Base-by-base conservation (phyloP, 2,888 invertebrate species). In the Rhaphigaster nebulosa region DNA sequence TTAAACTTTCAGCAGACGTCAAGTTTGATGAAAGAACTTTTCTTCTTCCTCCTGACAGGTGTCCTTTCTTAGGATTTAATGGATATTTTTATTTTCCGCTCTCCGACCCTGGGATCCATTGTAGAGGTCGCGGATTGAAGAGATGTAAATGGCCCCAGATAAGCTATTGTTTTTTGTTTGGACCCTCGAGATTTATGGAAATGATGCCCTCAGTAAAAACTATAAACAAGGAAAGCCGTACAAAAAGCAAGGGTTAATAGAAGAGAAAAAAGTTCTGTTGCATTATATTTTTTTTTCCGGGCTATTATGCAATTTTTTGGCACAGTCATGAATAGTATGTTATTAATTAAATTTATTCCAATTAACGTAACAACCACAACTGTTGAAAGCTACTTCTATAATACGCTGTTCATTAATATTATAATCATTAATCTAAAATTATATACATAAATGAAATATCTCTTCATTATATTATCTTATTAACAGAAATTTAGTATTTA, bases 21-120 rank as follows among this genome's bases (percentile, higher is more conserved):
- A 76, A 76, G 70, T 76, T 76, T 76, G 70, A 76, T 76, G 70
- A 76, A 76, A 76, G 70, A 76, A 76, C 34, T 76, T 76, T 76
- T 38, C 70, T 76, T 76, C 70, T 38, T 76, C 70, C 38, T 23
- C 20, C 70, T 15, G 70, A 38, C 70, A 76, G 70, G 70, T 76
- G 70, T 76, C 38, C 34, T 76, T 76, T 76, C 70, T 76, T 34
- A 10, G 70, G 34, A 38, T 76, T 76, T 76, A 76, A 76, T 76
- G 70, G 70, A 76, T 76, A 76, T 76, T 76, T 76, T 76, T 76
- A 76, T 38, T 76, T 76, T 20, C 70, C 20, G 34, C 34, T 76
- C 20, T 23, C 1, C n/a, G n/a, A 6, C 38, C 34, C 18, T 1
- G 70, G 34, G 34, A 23, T 10, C 70, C 70, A 76, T 76, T 38